Evolutionary conservation across 1,140 invertebrate genomes (phyloP), one percentile per base, ranked within the genome.

Genomic region (Calephelis nemesis): DNA sequence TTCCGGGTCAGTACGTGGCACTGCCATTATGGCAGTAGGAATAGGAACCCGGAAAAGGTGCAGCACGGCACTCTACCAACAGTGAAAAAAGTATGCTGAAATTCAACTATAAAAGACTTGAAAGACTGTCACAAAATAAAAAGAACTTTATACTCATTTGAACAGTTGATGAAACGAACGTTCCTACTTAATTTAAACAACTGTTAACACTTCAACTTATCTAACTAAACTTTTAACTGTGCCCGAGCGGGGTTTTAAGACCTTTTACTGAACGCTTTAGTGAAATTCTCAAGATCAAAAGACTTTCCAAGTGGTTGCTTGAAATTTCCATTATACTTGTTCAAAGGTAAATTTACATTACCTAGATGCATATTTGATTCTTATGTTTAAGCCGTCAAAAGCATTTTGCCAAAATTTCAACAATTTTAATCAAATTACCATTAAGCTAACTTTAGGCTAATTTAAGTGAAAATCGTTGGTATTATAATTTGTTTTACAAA

Each of bases 231-330:
- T 82, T 81, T 74, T 69, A 76, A 74, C 76, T 71, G 65, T 64
- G 69, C 69, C 63, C 70, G 69, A 76, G 74, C 73, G 73, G 74
- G 68, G 73, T 71, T 73, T 82, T 77, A 76, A 79, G 78, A 78
- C 75, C 75, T 74, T 80, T 79, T 75, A 70, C 73, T 72, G 72
- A 79, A 76, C 68, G 74, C 75, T 87, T 81, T 73, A 79, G 75
- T 77, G 76, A 85, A 85, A 84, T 82, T 85, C 79, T 78, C 75
- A 80, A 85, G 85, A 88, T 88, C 83, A 88, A 88, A 88, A 83
- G 84, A 73, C 69, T 83, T 86, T 86, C 79, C 83, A 76, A 87
- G 82, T 77, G 83, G 84, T 86, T 87, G 78, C 75, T 77, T 73
- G 79, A 88, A 88, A 81, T 88, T 88, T 83, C 82, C 81, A 87